These are phyloP conservation scores for Halcyon senegalensis DNA, from an alignment of 2,113 vertebrate genomes.

Conservation along the genomic window DNA sequence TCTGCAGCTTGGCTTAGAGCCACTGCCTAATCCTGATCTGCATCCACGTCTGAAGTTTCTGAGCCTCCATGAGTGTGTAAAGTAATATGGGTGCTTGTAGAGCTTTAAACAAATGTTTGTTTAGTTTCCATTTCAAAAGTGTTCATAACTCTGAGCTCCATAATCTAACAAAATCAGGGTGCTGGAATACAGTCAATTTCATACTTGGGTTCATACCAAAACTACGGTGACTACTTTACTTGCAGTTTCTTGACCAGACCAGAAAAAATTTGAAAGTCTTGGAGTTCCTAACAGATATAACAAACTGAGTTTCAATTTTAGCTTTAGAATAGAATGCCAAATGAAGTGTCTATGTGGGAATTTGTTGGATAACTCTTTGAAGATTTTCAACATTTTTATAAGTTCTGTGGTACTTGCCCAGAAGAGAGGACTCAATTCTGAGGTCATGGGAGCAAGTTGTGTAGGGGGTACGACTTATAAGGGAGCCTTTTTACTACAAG, in stretches of 20 bases:
- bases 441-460: background rate
- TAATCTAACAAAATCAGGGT: background rate
- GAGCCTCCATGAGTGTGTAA: background rate
- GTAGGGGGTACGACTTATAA: background rate
- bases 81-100: background rate
- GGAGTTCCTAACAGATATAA: background rate
- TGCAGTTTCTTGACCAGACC: background rate
- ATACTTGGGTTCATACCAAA: background rate
- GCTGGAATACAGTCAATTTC: background rate
- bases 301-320: background rate
- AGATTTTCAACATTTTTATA: background rate
- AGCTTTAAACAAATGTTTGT: background rate
- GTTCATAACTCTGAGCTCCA: background rate
- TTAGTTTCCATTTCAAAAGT: background rate
- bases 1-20: background rate
- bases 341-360: fast-evolving
- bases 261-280: background rate
- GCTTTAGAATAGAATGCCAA: background rate
- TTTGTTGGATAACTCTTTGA: background rate
- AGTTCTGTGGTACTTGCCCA: background rate
- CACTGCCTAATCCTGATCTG: background rate
- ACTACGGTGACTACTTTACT: background rate
- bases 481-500: background rate
- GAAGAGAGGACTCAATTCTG: background rate
- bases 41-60: background rate